phyloP scores from a whole-genome alignment of 2,797 vertebrate genomes.

The Potorous gilbertii region DNA sequence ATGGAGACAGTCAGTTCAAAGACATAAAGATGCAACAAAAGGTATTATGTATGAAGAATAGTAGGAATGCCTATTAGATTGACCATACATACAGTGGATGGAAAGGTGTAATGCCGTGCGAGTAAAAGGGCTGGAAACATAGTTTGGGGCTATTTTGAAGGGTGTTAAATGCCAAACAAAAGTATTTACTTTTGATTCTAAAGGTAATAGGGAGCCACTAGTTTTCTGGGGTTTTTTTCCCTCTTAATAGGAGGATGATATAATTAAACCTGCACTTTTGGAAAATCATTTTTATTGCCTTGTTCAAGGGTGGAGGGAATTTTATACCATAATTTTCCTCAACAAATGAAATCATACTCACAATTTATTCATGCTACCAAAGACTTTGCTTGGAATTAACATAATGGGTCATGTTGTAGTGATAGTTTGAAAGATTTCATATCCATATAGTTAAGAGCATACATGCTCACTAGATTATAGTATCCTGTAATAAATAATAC shows the following conservation, averaged over 20 bases:
- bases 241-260: not conserved
- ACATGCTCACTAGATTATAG: not conserved
- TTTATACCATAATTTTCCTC: not conserved
- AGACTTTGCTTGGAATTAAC: not conserved
- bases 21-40: not conserved
- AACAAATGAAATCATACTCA: not conserved
- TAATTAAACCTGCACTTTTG: not conserved
- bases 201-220: not conserved
- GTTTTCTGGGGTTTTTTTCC: not conserved
- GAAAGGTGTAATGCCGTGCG: not conserved
- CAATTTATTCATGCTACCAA: not conserved
- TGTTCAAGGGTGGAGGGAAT: not conserved
- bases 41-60: not conserved
- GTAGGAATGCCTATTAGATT: not conserved
- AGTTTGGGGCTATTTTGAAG: not conserved
- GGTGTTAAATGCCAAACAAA: not conserved
- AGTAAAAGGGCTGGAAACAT: not conserved
- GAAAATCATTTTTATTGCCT: not conserved
- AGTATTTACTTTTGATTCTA: not conserved
- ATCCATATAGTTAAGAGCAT: not conserved
- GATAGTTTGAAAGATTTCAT: not conserved
- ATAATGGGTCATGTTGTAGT: not conserved
- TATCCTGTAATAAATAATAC: not conserved
- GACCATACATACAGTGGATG: not conserved
- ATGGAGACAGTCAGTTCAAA: not conserved